Evolutionary conservation across 2,888 invertebrate genomes (phyloP).

Genomic region (Orthonychiurus folsomi): DNA sequence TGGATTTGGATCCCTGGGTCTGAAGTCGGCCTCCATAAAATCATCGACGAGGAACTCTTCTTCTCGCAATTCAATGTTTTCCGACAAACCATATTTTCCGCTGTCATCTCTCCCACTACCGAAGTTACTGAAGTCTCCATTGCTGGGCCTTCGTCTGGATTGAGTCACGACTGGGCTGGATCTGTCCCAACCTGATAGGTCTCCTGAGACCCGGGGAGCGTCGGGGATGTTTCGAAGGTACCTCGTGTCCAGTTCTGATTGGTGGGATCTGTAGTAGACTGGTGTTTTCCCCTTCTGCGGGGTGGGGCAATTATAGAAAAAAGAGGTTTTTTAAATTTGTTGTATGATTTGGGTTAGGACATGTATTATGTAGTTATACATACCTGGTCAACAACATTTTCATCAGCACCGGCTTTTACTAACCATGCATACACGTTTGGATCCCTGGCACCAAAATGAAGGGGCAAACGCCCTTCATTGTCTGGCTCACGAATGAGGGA

Average conservation of each 20-base stretch:
- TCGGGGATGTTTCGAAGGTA: constrained; percentile 64
- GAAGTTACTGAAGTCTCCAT: constrained; percentile 1
- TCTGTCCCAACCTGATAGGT: constrained; percentile 31
- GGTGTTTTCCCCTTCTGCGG: constrained; percentile 73
- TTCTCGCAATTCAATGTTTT: constrained; percentile 6
- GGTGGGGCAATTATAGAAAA: no score
- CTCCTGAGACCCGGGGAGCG: constrained; percentile 56
- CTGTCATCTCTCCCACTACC: neutral
- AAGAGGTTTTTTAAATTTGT: neutral
- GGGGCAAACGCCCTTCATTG: constrained; percentile 72
- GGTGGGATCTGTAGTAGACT: constrained; percentile 60
- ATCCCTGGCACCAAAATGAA: constrained; percentile 83
- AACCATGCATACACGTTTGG: constrained; percentile 64
- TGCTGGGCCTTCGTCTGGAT: constrained; percentile 11
- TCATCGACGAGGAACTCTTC: constrained; percentile 12
- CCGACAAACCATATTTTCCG: no score
- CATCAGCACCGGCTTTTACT: constrained; percentile 72
- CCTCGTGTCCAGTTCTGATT: constrained; percentile 62
- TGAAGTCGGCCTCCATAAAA: no score
- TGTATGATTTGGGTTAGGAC: no score
- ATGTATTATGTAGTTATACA: no score
- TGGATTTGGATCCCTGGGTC: no score
- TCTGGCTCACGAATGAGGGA: constrained; percentile 63
- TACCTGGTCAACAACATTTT: constrained; percentile 73
- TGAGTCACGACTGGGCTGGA: constrained; percentile 2